Conservation (phyloP, 2,113 vertebrate genomes). For the Nannobrachium achirus region DNA sequence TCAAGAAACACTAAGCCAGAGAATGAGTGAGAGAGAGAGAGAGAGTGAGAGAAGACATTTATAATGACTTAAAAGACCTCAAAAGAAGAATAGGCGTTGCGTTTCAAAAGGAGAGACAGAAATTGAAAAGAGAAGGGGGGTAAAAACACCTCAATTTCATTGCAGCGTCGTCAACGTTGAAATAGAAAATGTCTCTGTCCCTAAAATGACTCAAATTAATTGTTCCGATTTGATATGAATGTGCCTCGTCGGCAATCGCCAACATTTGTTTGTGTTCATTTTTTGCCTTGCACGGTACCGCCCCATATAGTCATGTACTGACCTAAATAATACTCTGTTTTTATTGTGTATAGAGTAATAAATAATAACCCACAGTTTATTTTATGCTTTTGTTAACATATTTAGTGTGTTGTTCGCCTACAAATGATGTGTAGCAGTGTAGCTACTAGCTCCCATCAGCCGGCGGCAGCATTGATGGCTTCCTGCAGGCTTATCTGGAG, state of each 20-base stretch:
- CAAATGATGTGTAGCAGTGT: conserved; percentile 60
- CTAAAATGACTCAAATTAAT: conserved; percentile 61
- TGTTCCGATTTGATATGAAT: conserved; percentile 42
- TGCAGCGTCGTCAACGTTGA: conserved; percentile 67
- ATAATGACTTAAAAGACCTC: conserved; percentile 85
- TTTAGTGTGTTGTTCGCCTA: conserved; percentile 63
- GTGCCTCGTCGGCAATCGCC: conserved; percentile 43
- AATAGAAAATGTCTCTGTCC: conserved; percentile 71
- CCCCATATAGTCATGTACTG: conserved; percentile 33
- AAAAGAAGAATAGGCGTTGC: conserved; percentile 78
- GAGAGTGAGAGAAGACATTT: conserved; percentile 72
- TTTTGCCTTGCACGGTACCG: conserved; percentile 29
- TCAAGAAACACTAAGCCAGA: conserved; percentile 85
- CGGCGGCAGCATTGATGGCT: conserved; percentile 52
- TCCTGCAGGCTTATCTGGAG: conserved; percentile 60
- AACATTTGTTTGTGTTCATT: conserved; percentile 45
- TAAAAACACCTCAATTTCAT: conserved; percentile 70
- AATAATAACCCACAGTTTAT: conserved; percentile 50
- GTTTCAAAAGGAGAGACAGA: conserved; percentile 72
- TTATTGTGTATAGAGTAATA: conserved; percentile 26
- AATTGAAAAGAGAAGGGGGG: conserved; percentile 64
- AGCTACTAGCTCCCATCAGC: conserved; percentile 57
- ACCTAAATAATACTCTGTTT: conserved; percentile 41
- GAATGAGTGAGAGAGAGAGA: conserved; percentile 45
- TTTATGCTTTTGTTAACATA: conserved; percentile 39